These are phyloP conservation scores for Saccostrea echinata DNA, from an alignment of 1,140 invertebrate species.

Conservation along the genomic window DNA sequence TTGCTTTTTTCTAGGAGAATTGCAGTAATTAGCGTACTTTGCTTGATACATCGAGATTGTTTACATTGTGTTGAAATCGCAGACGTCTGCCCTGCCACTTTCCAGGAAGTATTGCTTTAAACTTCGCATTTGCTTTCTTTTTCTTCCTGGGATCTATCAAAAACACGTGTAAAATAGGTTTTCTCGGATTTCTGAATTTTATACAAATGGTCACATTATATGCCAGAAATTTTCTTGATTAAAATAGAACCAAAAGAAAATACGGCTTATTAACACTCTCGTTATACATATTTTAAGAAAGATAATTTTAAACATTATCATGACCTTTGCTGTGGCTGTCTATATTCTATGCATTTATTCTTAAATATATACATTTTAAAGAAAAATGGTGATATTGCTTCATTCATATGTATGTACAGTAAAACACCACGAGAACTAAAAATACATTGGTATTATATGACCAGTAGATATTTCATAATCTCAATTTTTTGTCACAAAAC, in stretches of 20 bases:
- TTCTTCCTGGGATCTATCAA: not conserved
- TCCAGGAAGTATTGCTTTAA: not conserved
- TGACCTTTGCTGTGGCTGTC: too few relatives aligned
- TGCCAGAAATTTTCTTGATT: not conserved
- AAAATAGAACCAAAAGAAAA: not conserved
- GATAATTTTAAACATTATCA: too few relatives aligned
- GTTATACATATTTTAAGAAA: too few relatives aligned
- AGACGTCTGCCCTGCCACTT: conserved; percentile 20
- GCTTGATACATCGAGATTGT: conserved; percentile 10
- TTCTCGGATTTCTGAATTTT: not conserved
- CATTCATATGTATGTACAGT: too few relatives aligned
- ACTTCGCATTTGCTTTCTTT: not conserved
- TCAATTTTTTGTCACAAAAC: too few relatives aligned
- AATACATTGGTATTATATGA: too few relatives aligned
- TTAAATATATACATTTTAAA: too few relatives aligned
- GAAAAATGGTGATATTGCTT: too few relatives aligned
- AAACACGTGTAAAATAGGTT: conserved; percentile 3
- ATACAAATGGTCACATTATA: not conserved
- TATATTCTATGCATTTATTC: too few relatives aligned
- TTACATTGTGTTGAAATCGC: conserved; percentile 17
- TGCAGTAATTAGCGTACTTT: not conserved
- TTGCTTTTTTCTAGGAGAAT: conserved; percentile 19
- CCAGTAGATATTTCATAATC: too few relatives aligned
- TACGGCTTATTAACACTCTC: not conserved
- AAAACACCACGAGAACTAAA: too few relatives aligned